Conservation (phyloP, 2,888 invertebrate genomes). For the Megastigmus dorsalis region DNA sequence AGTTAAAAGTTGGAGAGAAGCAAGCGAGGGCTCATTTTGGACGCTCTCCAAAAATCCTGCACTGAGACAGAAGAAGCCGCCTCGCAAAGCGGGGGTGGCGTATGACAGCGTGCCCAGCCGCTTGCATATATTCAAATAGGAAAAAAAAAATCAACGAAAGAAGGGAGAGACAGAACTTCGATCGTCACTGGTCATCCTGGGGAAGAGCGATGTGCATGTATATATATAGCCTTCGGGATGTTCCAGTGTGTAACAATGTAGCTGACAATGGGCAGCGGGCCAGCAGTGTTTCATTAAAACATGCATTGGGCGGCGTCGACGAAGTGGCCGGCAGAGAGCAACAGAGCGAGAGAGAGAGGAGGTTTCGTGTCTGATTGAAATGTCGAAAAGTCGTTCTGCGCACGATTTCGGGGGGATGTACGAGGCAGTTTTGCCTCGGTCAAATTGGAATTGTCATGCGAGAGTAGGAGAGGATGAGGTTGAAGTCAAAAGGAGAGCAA, state of each 20-base stretch:
- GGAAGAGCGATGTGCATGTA: too few species aligned
- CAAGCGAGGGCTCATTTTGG: constrained; percentile 63
- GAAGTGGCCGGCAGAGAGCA: neutral
- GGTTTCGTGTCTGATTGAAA: constrained; percentile 70
- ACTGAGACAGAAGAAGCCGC: constrained; percentile 45
- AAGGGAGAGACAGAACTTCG: constrained; percentile 68
- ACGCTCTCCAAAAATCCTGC: constrained; percentile 64
- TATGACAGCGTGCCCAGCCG: constrained; percentile 31
- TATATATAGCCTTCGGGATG: too few species aligned
- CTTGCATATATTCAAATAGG: neutral
- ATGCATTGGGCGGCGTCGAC: constrained; percentile 72
- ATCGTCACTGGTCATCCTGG: too few species aligned
- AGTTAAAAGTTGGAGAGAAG: too few species aligned
- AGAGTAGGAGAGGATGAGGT: too few species aligned
- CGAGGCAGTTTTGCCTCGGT: constrained; percentile 56
- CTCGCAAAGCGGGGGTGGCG: constrained; percentile 56
- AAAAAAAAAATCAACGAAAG: constrained; percentile 33
- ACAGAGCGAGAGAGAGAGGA: constrained; percentile 7
- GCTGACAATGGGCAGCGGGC: constrained; percentile 71
- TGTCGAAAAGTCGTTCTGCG: constrained; percentile 73
- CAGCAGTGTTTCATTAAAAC: constrained; percentile 74
- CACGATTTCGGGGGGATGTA: constrained; percentile 41
- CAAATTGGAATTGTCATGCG: constrained; percentile 69
- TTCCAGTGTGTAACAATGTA: constrained; percentile 68
- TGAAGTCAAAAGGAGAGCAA: constrained; percentile 72